phyloP scores from a whole-genome alignment of 2,888 invertebrate genomes.

The Onthophagus sagittarius region DNA sequence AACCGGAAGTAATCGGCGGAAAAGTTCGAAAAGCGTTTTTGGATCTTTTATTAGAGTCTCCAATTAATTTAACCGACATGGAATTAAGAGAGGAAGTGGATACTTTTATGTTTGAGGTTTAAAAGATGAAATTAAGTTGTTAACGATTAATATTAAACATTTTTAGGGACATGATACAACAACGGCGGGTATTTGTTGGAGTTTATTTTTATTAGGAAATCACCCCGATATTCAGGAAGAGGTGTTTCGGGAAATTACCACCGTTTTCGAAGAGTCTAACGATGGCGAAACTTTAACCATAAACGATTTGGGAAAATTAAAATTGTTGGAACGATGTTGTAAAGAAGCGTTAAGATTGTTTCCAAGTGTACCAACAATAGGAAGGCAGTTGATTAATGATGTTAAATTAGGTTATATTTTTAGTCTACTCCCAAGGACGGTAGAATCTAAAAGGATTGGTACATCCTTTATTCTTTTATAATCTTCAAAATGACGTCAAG shows the following conservation, averaged over 20 bases:
- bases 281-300: slow-evolving; percentile 47
- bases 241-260: slow-evolving; percentile 39
- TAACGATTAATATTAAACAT: neutral
- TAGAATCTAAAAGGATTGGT: too few relatives aligned
- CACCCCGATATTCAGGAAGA: slow-evolving; percentile 29
- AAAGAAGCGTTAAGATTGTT: slow-evolving; percentile 64
- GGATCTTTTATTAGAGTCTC: slow-evolving; percentile 28
- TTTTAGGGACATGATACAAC: slow-evolving; percentile 38
- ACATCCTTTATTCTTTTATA: too few relatives aligned
- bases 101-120: slow-evolving; percentile 15
- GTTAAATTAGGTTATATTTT: slow-evolving; percentile 52
- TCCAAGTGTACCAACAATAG: slow-evolving; percentile 65
- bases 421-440: too few relatives aligned
- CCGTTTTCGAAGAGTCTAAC: slow-evolving; percentile 29
- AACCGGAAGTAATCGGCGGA: neutral
- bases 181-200: slow-evolving; percentile 37
- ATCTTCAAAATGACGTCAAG: too few relatives aligned
- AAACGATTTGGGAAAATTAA: slow-evolving; percentile 56
- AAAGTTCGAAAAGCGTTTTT: slow-evolving; percentile 15
- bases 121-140: neutral
- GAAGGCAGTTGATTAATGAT: slow-evolving; percentile 56
- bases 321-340: slow-evolving; percentile 65
- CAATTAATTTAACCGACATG: slow-evolving; percentile 30
- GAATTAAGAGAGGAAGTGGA: slow-evolving; percentile 14
- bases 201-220: slow-evolving; percentile 33